A percentile compares a stretch with the other conserved stretches of the same genome.
phyloP scores from a whole-genome alignment of 1,140 invertebrate genomes.

The Apis cerana region DNA sequence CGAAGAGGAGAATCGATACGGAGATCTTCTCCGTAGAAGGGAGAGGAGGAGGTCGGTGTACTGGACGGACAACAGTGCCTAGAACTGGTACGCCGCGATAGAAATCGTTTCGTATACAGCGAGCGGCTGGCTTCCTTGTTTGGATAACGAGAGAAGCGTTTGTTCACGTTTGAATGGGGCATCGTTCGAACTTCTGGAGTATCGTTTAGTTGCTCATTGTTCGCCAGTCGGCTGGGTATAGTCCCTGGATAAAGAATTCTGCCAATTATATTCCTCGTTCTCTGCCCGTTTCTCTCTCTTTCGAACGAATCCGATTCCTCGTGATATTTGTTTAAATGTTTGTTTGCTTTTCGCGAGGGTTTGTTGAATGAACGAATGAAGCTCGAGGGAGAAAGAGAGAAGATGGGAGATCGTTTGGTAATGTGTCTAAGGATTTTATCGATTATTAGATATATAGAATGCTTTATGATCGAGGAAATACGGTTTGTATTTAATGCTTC shows the following conservation, averaged over 20 bases:
- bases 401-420: no score
- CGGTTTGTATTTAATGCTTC: no score
- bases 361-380: not conserved
- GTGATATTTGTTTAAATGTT: not conserved
- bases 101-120: slow-evolving; percentile 37
- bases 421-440: not conserved
- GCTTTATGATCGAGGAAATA: no score
- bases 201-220: slow-evolving; percentile 40
- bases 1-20: slow-evolving; percentile 19
- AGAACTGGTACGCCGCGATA: slow-evolving; percentile 29
- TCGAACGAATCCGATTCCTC: no score
- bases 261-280: not conserved
- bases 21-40: slow-evolving; percentile 6
- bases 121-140: slow-evolving; percentile 42
- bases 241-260: not conserved
- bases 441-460: not conserved
- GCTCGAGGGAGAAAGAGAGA: no score
- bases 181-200: not conserved
- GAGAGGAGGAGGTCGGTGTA: slow-evolving; percentile 43
- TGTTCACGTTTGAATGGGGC: slow-evolving; percentile 18
- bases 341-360: slow-evolving; percentile 1
- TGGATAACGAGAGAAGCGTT: slow-evolving; percentile 32
- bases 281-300: no score
- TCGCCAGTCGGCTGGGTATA: not conserved
- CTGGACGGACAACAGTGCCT: slow-evolving; percentile 9